These are phyloP conservation scores for Cossypha caffra DNA, from an alignment of 2,797 vertebrate genomes.

Conservation along the genomic window DNA sequence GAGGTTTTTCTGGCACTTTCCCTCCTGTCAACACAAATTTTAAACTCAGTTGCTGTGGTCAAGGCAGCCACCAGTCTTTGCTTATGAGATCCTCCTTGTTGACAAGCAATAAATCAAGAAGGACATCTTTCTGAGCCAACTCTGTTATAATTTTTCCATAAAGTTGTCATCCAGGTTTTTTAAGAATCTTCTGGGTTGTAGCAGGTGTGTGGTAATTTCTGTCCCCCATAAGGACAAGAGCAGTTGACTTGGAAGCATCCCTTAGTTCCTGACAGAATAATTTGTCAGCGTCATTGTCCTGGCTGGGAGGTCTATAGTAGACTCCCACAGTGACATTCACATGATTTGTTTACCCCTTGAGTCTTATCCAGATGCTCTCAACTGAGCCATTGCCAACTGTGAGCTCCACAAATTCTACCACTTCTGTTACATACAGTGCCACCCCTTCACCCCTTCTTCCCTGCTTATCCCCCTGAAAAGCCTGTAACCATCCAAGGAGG, in stretches of 20 bases:
- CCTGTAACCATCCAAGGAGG: background rate
- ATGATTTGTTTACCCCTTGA: background rate
- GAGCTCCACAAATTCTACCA: background rate
- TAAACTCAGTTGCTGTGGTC: accelerated
- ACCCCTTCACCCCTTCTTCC: background rate
- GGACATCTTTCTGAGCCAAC: background rate
- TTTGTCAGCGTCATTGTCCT: background rate
- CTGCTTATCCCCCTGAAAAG: background rate
- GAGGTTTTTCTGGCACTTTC: background rate
- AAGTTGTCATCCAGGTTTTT: background rate
- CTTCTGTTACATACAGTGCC: background rate
- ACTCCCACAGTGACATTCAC: background rate
- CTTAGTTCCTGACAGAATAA: background rate
- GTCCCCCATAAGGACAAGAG: background rate
- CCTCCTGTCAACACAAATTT: background rate
- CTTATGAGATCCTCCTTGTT: accelerated
- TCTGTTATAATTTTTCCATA: background rate
- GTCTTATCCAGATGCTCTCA: background rate
- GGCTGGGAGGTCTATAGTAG: background rate
- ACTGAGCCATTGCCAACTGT: background rate
- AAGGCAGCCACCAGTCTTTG: accelerated
- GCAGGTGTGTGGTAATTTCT: background rate
- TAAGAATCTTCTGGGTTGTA: background rate
- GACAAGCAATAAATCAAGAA: background rate
- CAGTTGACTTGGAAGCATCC: background rate